Percentiles rank a stretch among this genome's conserved stretches.
Evolutionary conservation across 2,797 vertebrate genomes (phyloP).

Genomic region (Cryptoprocta ferox): DNA sequence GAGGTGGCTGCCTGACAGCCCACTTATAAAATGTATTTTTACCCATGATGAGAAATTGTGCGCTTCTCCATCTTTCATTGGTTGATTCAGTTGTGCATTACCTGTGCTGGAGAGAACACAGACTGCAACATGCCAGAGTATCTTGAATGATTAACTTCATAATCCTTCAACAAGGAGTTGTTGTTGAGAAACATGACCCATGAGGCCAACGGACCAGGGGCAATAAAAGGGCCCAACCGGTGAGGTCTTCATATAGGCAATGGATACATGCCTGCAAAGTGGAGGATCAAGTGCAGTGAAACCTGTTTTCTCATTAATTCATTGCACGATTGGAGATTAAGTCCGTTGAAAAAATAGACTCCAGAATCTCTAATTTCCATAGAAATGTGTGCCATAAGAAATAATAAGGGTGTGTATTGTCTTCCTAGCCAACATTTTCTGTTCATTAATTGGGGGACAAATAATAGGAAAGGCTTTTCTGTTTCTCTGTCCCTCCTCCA

Average conservation of each 20-base stretch:
- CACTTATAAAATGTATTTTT: not conserved
- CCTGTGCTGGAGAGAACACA: not conserved
- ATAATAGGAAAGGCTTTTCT: not conserved
- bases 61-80: not conserved
- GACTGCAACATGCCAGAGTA: not conserved
- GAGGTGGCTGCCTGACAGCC: not conserved
- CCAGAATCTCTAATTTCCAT: conserved; percentile 14
- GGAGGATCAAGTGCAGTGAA: not conserved
- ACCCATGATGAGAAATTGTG: not conserved
- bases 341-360: not conserved
- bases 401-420: not conserved
- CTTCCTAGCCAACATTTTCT: not conserved
- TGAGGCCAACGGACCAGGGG: not conserved
- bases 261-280: not conserved
- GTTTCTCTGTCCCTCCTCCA: too few relatives aligned
- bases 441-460: not conserved
- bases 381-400: conserved; percentile 39
- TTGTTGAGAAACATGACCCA: not conserved
- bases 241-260: fast-evolving
- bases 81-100: not conserved
- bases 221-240: not conserved
- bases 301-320: not conserved
- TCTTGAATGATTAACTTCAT: not conserved
- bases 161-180: not conserved
- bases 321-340: not conserved